phyloP scores from a whole-genome alignment of 2,888 invertebrate genomes.

The Sminthurinus aureus region DNA sequence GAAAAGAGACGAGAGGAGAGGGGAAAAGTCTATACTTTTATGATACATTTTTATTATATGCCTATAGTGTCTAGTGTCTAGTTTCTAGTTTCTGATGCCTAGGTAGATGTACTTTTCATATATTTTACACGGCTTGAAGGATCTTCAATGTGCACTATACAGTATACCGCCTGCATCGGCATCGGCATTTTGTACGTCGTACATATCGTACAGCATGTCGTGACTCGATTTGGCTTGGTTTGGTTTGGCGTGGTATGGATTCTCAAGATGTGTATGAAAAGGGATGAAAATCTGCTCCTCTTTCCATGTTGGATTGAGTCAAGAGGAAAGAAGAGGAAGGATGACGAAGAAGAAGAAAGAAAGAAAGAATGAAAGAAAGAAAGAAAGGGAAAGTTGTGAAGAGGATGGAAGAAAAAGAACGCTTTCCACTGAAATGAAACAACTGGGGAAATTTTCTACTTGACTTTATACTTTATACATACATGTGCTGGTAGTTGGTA shows the following conservation, averaged over 20 bases:
- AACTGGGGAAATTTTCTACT: background rate
- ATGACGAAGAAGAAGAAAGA: background rate
- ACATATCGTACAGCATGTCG: too few relatives aligned
- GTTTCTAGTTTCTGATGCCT: too few relatives aligned
- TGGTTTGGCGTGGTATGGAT: background rate
- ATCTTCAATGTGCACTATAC: too few relatives aligned
- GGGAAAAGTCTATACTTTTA: background rate
- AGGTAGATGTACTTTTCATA: too few relatives aligned
- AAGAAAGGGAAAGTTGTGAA: slow-evolving; percentile 3
- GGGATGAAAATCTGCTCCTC: slow-evolving; percentile 20
- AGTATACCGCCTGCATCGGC: too few relatives aligned
- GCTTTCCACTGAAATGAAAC: background rate
- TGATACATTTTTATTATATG: background rate
- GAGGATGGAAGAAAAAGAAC: background rate
- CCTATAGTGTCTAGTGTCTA: background rate
- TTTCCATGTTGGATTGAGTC: slow-evolving; percentile 39
- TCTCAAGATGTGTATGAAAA: background rate
- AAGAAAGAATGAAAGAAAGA: background rate
- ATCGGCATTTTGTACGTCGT: too few relatives aligned
- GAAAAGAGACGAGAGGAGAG: slow-evolving; percentile 2
- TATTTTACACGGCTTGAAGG: too few relatives aligned
- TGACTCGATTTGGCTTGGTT: too few relatives aligned
- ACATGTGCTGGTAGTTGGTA: background rate
- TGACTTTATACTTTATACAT: background rate
- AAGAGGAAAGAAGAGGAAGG: slow-evolving; percentile 28